These are phyloP conservation scores for Sebastes hubbsi DNA, from an alignment of 2,797 vertebrate genomes.

Conservation along the genomic window DNA sequence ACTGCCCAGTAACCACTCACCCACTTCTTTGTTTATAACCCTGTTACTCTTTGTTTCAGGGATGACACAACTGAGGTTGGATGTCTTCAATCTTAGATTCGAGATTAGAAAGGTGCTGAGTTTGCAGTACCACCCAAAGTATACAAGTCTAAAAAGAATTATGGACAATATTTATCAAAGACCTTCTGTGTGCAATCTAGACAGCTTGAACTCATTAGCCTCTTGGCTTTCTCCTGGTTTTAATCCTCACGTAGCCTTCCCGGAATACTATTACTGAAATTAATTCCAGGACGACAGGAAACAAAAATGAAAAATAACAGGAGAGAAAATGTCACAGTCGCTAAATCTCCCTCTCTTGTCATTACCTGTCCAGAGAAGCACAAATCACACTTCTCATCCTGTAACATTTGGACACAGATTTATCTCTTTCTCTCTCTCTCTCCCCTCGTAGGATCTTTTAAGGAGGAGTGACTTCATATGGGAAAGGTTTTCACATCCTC, in stretches of 20 bases:
- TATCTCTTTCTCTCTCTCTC: background rate
- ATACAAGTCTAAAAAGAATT: constrained; percentile 44
- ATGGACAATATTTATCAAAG: constrained; percentile 32
- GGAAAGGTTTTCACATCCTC: constrained; percentile 10
- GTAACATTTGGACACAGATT: background rate
- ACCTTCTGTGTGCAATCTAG: constrained; percentile 3
- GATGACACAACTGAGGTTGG: constrained; percentile 13
- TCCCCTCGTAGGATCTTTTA: background rate
- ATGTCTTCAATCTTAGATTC: constrained; percentile 49
- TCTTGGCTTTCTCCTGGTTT: constrained; percentile 12
- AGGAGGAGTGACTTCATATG: background rate
- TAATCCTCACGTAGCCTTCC: constrained; percentile 8
- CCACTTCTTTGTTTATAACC: constrained; percentile 27
- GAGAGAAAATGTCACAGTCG: background rate
- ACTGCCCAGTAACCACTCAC: constrained; percentile 14
- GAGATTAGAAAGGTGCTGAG: constrained; percentile 37
- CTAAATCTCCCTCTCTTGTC: background rate
- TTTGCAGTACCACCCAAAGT: constrained; percentile 52
- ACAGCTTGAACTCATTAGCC: constrained; percentile 12
- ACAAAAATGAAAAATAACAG: background rate
- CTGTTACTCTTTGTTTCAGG: constrained; percentile 20
- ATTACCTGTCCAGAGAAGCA: background rate
- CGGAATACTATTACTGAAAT: background rate
- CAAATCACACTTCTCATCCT: background rate
- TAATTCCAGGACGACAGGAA: background rate